Evolutionary conservation across 2,888 invertebrate species (phyloP), one percentile per base, ranked within the genome.

Genomic region (Dolomedes plantarius): DNA sequence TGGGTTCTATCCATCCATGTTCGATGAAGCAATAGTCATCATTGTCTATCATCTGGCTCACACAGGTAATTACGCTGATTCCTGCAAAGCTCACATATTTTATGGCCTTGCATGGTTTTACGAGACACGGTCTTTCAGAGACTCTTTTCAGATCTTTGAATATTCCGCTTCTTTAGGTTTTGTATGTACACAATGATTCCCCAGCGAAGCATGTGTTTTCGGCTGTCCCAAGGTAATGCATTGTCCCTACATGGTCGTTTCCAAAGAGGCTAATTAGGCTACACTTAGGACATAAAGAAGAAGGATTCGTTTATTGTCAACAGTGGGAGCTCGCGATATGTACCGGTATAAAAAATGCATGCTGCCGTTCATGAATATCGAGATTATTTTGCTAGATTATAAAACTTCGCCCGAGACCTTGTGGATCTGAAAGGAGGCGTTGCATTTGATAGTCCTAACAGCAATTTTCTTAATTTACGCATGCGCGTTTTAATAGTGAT

Each of bases 11-110:
- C 46, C 16, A 2, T 46, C 23, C 23, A 6, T 11, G 56, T 56
- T 23, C 11, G 56, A 56, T 23, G 56, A 56, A 11, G 56, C 56
- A 56, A 56, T 3, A 5, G 19, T 23, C 23, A 36, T 56, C 11
- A 56, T 56, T 56, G 56, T 56, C 56, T 16, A 23, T 19, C 23
- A 19, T 56, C 23, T 56, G 56, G 5, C 23, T 56, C 56, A 23
- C 36, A 36, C 1, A 19, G 23, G 23, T 11, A 56, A 56, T 56
- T 56, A 56, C 56, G 23, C 3, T 3, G 23, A 19, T 1, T 56
- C 56, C 56, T n/a, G 56, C 56, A 56, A 56, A 56, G 56, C 19
- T 56, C 23, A 11, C 5, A 56, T 56, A 56, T 23, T 56, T 56
- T 56, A 56, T 56, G 56, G 23, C 56, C 56, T 56, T 56, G 56